Conservation (phyloP, 2,113 vertebrate species). For the Irena cyanogastra region DNA sequence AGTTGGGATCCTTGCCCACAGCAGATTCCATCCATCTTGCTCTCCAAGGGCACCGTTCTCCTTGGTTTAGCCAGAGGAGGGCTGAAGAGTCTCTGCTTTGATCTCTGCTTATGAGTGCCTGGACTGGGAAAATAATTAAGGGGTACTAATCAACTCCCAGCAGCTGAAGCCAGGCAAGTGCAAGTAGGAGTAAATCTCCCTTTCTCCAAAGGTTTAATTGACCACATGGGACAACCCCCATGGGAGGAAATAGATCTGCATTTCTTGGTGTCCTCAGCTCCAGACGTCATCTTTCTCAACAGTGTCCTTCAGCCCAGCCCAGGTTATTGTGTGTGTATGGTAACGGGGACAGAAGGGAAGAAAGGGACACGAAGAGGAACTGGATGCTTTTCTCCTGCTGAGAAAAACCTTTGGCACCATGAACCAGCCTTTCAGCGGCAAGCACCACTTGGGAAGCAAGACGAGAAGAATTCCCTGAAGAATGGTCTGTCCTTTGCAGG, state of each 20-base stretch:
- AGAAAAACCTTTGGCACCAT: background rate
- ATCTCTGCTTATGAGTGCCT: background rate
- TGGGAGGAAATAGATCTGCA: accelerated
- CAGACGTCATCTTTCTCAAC: accelerated
- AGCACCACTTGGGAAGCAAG: background rate
- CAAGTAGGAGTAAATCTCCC: background rate
- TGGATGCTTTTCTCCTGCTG: background rate
- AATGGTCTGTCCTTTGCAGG: background rate
- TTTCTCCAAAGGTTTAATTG: background rate
- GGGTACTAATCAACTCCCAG: background rate
- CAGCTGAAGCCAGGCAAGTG: background rate
- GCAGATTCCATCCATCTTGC: background rate
- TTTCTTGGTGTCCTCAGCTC: background rate
- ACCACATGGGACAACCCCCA: accelerated
- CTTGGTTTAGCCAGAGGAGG: background rate
- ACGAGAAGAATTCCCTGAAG: background rate
- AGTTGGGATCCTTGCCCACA: background rate
- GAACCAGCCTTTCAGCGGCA: background rate
- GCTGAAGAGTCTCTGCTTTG: background rate
- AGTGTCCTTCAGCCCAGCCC: background rate
- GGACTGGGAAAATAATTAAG: background rate
- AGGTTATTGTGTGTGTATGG: background rate
- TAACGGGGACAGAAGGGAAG: accelerated
- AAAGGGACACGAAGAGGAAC: background rate
- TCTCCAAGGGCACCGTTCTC: background rate